phyloP scores from a whole-genome alignment of 2,888 invertebrate species.

The Mactromeris polynyma region DNA sequence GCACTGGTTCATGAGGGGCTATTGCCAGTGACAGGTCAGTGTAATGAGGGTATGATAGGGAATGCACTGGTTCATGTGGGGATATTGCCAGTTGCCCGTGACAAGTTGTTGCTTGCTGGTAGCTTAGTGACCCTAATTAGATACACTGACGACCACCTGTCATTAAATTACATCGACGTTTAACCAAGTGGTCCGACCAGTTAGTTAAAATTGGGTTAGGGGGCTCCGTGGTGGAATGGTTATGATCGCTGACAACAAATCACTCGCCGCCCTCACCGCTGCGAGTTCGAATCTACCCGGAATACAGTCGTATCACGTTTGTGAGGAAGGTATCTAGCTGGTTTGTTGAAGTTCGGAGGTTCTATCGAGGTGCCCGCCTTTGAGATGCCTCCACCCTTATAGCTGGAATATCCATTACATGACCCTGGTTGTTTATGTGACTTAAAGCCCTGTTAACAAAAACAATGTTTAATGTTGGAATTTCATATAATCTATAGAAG shows the following conservation, averaged over 20 bases:
- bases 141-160: not conserved
- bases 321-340: not conserved
- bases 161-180: not conserved
- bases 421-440: no score
- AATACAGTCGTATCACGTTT: not conserved
- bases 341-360: not conserved
- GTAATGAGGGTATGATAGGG: no score
- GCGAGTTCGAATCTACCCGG: not conserved
- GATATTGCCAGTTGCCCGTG: not conserved
- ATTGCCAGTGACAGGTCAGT: no score
- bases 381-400: no score
- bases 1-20: no score
- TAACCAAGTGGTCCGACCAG: not conserved
- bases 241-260: not conserved
- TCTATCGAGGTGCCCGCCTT: not conserved
- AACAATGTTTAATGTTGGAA: not conserved
- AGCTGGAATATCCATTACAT: no score
- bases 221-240: not conserved
- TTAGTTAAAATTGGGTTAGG: not conserved
- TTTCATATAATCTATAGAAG: not conserved
- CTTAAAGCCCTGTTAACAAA: no score
- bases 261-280: not conserved
- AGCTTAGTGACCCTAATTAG: no score
- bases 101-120: not conserved
- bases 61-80: no score